These are phyloP conservation scores for Hydropotes inermis DNA, from an alignment of 2,113 vertebrate species.

Conservation along the genomic window DNA sequence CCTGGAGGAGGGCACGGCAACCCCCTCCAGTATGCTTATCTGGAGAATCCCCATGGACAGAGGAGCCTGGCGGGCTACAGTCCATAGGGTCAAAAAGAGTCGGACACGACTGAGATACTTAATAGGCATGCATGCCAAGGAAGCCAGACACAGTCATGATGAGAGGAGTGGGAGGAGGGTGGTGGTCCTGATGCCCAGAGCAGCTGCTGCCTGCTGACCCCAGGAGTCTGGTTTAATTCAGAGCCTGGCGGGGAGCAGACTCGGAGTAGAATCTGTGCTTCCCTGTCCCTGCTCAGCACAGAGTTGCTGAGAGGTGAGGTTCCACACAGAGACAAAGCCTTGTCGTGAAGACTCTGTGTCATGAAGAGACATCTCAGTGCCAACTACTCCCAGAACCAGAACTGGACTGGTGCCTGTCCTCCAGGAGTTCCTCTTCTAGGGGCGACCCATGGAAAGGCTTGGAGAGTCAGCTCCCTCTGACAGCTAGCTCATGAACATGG, in stretches of 20 bases:
- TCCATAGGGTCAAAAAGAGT: not conserved
- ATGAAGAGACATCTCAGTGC: not conserved
- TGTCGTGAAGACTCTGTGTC: not conserved
- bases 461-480: no score
- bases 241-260: not conserved
- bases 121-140: not conserved
- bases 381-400: not conserved
- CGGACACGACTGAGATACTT: rapidly evolving
- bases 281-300: not conserved
- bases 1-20: not conserved
- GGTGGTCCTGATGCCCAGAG: not conserved
- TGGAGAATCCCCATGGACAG: not conserved
- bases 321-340: not conserved
- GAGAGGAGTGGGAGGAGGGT: not conserved
- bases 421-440: not conserved
- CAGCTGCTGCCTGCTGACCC: not conserved
- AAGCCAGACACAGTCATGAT: not conserved
- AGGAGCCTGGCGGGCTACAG: not conserved
- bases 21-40: not conserved
- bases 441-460: not conserved
- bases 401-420: not conserved
- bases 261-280: not conserved
- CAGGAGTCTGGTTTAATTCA: not conserved
- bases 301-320: not conserved
- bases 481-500: not conserved